Base-by-base conservation (phyloP, 2,888 invertebrate species). In the Pimpla rufipes region DNA sequence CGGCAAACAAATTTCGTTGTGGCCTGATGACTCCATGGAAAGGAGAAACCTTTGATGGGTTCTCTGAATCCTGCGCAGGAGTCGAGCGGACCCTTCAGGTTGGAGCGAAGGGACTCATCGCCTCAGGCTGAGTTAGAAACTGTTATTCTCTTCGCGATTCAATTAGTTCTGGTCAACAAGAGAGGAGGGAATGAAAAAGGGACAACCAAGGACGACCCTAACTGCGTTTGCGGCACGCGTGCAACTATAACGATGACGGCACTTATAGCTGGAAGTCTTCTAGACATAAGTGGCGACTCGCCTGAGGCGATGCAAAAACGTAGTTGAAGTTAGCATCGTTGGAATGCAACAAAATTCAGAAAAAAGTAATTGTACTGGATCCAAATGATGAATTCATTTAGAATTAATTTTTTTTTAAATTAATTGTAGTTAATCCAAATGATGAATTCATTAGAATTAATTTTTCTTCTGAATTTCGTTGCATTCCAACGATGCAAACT, bases 121-220 rank as follows among this genome's bases (percentile, higher is more conserved):
- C 75, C 79, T 16, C 64, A 3, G 64, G 74, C 70, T 18, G 35
- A 81, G 55, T 16, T 47, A 40, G 40, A 45, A 40, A 52, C 40
- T 50, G 35, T 47, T 47, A 59, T 64, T 74, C 64, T 45, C 23
- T 47, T 57, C 73, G 21, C 68, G 78, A 74, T 78, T 67, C 73
- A 78, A 82, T 82, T 73, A 78, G 78, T 73, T 73, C 67, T 40
- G 45, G 78, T 10, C 52, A 57, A 45, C 71, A 67, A 13, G 37
- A 62, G 37, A 68, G 23, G 3, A 42, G 13, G 29, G 37, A 42
- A 13, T 55, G 29, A 52, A 35, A 59, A 45, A 40, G 23, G 35
- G 18, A 35, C 47, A 59, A n/a, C n/a, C n/a, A n/a, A 50, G 57
- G 66, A 13, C 50, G 50, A 71, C 67, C 78, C 52, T 73, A 77